Evolutionary conservation across 1,140 invertebrate genomes (phyloP), one percentile per base, ranked within the genome.

Genomic region (Battus philenor): DNA sequence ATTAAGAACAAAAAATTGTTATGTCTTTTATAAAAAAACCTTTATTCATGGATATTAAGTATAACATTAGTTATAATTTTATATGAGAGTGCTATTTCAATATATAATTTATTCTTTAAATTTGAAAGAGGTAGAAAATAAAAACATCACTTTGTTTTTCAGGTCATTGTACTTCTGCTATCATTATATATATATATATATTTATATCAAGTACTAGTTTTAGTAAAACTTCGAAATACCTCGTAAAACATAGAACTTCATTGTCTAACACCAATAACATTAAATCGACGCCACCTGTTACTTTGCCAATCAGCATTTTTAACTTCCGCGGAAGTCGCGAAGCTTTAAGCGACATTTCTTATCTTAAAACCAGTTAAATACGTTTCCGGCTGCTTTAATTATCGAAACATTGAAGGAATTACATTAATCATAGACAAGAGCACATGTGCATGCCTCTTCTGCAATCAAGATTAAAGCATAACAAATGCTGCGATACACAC

Each of bases 391-490:
- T n/a, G n/a, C n/a, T n/a, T n/a, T n/a, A n/a, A n/a, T n/a, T n/a
- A n/a, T n/a, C 44, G 16, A 36, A 33, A 12, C 44, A 44, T 48
- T 24, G 17, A 13, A 36, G 18, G 20, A 15, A 5, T 44, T 44
- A 44, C 36, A 53, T 59, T 54, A 43, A 48, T 65, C 48, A 59
- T 43, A 55, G 49, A 66, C 51, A 65, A 67, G 54, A 69, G 66
- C 60, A 68, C 71, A 81, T 73, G 73, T 79, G 77, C 69, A 62
- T 68, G 60, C 60, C 69, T 62, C 51, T 71, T 48, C 55, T 63
- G n/a, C n/a, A n/a, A n/a, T n/a, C n/a, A n/a, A n/a, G n/a, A n/a
- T n/a, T n/a, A n/a, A n/a, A n/a, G n/a, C n/a, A n/a, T n/a, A n/a
- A n/a, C n/a, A n/a, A n/a, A n/a, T n/a, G n/a, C n/a, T n/a, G n/a